Conservation (phyloP, 1,140 invertebrate genomes). For the Conus betulinus region DNA sequence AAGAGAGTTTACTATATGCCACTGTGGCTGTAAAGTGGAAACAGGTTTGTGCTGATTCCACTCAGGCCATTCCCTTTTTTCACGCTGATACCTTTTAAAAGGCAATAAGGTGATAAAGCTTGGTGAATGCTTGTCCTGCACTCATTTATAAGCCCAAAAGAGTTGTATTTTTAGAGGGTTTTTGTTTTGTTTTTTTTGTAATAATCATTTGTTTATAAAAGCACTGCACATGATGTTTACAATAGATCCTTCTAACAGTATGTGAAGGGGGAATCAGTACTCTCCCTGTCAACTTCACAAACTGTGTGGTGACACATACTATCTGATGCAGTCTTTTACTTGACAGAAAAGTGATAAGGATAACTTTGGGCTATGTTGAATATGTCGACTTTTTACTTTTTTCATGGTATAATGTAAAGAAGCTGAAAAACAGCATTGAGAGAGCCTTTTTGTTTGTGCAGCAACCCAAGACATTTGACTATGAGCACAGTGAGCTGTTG, state of each 20-base stretch:
- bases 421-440: background rate
- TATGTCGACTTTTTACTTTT: too few relatives aligned
- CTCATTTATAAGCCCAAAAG: background rate
- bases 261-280: constrained; percentile 31
- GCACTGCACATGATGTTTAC: constrained; percentile 31
- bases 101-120: too few relatives aligned
- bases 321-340: constrained; percentile 21
- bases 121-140: too few relatives aligned
- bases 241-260: constrained; percentile 34
- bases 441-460: constrained; percentile 18
- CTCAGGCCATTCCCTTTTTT: too few relatives aligned
- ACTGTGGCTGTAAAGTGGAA: too few relatives aligned
- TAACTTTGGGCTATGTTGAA: too few relatives aligned
- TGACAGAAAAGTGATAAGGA: too few relatives aligned
- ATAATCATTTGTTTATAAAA: background rate
- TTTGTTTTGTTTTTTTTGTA: too few relatives aligned
- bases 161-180: background rate
- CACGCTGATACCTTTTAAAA: too few relatives aligned
- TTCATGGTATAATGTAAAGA: background rate
- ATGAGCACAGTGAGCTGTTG: constrained; percentile 97
- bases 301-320: background rate
- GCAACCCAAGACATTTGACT: constrained; percentile 81
- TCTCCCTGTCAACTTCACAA: constrained; percentile 27
- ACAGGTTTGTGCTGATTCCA: too few relatives aligned
- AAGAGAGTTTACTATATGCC: too few relatives aligned